Conservation (phyloP, 2,888 invertebrate genomes). For the Tipula unca region DNA sequence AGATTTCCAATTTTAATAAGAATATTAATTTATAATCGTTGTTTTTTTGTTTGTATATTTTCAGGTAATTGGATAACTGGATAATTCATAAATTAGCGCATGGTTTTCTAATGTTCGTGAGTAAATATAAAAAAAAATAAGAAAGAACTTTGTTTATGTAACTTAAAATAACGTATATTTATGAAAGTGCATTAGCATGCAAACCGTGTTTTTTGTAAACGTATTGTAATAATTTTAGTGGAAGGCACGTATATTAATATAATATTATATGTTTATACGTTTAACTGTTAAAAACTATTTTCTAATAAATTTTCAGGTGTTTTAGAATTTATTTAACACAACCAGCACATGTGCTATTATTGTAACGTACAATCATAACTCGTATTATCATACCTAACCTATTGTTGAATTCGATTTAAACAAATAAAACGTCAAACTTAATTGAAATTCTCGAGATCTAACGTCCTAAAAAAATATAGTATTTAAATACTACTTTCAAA, state of each 20-base stretch:
- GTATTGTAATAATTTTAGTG: neutral
- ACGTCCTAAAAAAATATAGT: no score
- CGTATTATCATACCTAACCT: no score
- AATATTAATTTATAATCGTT: neutral
- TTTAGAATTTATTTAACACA: neutral
- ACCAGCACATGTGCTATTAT: no score
- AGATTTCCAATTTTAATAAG: neutral
- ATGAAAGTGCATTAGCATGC: neutral
- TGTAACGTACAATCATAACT: no score
- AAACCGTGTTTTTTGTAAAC: neutral
- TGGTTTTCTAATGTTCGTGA: neutral
- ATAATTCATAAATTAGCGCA: neutral
- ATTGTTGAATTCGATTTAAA: no score
- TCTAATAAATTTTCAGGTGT: neutral
- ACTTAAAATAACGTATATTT: neutral
- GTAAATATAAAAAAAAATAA: neutral
- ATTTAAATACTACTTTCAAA: no score
- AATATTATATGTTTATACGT: neutral
- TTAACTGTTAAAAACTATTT: neutral
- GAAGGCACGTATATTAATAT: neutral
- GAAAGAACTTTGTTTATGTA: neutral
- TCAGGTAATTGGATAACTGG: neutral
- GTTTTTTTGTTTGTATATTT: neutral
- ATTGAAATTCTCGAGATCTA: no score
- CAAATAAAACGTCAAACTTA: no score